Evolutionary conservation across 1,140 invertebrate species (phyloP).

Genomic region (Drosophila pectinifera): DNA sequence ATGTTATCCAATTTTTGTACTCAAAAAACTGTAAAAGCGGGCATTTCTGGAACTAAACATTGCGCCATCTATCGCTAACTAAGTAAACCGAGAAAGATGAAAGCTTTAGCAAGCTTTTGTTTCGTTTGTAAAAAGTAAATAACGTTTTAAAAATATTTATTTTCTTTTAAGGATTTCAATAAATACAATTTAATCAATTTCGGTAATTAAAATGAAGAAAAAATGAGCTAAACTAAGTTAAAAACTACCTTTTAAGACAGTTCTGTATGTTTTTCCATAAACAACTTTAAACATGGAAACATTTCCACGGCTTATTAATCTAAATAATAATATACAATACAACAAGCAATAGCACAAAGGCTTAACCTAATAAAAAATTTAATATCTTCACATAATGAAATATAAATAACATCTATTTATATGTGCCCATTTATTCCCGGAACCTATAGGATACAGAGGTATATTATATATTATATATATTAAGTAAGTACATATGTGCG

Average conservation of each 20-base stretch:
- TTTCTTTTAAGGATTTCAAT: too few relatives aligned
- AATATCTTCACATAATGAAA: background rate
- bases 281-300: background rate
- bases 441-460: too few relatives aligned
- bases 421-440: background rate
- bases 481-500: too few relatives aligned
- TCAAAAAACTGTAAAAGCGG: background rate
- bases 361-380: background rate
- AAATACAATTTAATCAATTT: background rate
- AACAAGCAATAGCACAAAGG: too few relatives aligned
- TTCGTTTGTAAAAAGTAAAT: background rate
- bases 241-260: background rate
- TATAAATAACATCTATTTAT: background rate
- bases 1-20: background rate
- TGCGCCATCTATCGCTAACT: background rate
- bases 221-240: too few relatives aligned
- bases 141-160: background rate
- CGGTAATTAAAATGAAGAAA: background rate
- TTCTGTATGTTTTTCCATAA: background rate
- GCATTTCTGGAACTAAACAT: background rate
- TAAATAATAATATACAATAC: too few relatives aligned
- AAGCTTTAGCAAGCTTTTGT: constrained; percentile 6
- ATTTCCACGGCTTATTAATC: background rate
- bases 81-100: background rate
- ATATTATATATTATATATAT: too few relatives aligned